Evolutionary conservation across 2,888 invertebrate species (phyloP).

Genomic region (Pollenia amentaria): DNA sequence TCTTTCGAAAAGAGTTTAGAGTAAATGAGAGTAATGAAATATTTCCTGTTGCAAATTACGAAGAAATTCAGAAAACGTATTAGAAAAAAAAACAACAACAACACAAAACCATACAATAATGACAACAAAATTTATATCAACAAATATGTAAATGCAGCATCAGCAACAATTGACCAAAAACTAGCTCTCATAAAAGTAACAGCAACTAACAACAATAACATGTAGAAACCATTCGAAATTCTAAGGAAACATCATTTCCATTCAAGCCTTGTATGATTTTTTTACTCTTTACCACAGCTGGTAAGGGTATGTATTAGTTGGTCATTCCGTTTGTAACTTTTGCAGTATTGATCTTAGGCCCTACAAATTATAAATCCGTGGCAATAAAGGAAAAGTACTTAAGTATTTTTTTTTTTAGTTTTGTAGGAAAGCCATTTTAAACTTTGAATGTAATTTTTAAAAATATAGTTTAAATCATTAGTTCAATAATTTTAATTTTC

Average conservation of each 20-base stretch:
- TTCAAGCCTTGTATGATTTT: background rate
- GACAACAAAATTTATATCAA: conserved; percentile 7
- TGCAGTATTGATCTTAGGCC: no score
- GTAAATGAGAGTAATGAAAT: conserved; percentile 38
- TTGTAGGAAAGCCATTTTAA: no score
- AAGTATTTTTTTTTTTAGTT: no score
- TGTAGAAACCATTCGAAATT: background rate
- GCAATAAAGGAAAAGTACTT: no score
- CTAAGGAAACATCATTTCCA: background rate
- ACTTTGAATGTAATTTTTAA: no score
- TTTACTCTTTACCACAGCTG: no score
- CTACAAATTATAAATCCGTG: no score
- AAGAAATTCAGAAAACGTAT: conserved; percentile 44
- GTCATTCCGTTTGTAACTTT: no score
- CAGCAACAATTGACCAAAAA: conserved; percentile 53
- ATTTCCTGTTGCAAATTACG: conserved; percentile 61
- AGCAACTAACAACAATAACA: background rate
- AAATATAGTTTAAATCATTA: no score
- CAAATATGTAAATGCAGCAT: conserved; percentile 46
- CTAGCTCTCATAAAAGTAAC: background rate
- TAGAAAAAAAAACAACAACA: conserved; percentile 12
- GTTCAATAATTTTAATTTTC: no score
- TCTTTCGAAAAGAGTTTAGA: background rate
- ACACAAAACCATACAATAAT: background rate
- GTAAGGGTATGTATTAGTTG: no score